Base-by-base conservation (phyloP, 1,140 invertebrate species). In the Bactericera cockerelli region DNA sequence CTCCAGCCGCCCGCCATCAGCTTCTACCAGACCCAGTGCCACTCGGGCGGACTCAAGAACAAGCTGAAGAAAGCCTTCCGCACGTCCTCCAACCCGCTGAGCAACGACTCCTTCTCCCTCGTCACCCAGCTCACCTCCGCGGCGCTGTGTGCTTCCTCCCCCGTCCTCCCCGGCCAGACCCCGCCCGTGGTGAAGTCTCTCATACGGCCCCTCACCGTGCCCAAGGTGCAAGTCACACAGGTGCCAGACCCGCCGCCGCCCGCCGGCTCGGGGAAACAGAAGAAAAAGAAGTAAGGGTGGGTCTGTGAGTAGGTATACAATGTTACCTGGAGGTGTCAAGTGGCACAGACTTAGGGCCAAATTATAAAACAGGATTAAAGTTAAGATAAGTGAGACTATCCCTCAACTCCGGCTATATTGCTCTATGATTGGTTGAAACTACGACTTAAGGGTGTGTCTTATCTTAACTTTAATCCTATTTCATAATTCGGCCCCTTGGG, bases 71-170 rank as follows among this genome's bases (percentile, higher is more conserved):
- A 75, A 62, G 79, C 80, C 14, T 79, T 77, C 61, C 70, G 73
- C 57, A 75, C 70, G 33, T 75, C 73, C 57, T 71, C 70, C 62
- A 68, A 71, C 63, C 70, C 70, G 26, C 66, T 73, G 63, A 70
- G 26, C 39, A 55, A 36, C 31, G 54, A 59, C 16, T 53, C 55
- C 4, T 68, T 66, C 65, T 73, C 74, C 1, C 64, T 80, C 22
- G 76, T 80, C 16, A 77, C 77, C 1, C 78, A 81, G 62, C 66
- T 82, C 14, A 81, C 79, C 2, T 76, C 75, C 31, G 79, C 80
- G 0, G 79, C 79, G 0, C 70, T 81, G 2, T 81, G 80, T 67
- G 80, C 78, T 2, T 77, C 77, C 59, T 76, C 77, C 55, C 77
- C 80, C 0, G 78, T 77, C 6, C 70, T 81, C 53, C 79, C 79